phyloP scores from a whole-genome alignment of 2,888 invertebrate genomes.

The Formica aserva region DNA sequence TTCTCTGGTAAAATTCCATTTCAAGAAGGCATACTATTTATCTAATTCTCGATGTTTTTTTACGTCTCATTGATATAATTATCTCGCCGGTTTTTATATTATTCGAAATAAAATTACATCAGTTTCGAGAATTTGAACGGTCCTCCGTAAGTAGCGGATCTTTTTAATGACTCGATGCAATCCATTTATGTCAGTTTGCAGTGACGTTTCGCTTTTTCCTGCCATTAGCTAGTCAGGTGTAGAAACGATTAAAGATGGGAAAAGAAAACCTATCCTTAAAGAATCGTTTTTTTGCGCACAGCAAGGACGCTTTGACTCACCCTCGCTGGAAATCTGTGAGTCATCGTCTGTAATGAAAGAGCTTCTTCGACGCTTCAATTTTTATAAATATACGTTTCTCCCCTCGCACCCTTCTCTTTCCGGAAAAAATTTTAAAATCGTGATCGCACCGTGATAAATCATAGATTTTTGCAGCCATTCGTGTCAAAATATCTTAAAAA shows the following conservation, averaged over 20 bases:
- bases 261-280: conserved; percentile 18
- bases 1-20: neutral
- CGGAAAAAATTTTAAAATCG: neutral
- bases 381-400: conserved; percentile 6
- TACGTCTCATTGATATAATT: neutral
- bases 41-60: neutral
- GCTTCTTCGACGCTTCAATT: conserved; percentile 14
- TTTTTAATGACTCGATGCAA: conserved; percentile 24
- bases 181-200: conserved; percentile 35
- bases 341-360: conserved; percentile 12
- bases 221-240: conserved; percentile 39
- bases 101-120: neutral
- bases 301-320: neutral
- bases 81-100: neutral
- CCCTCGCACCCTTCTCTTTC: neutral
- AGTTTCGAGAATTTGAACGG: neutral
- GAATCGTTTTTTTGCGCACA: conserved; percentile 8
- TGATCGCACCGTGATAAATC: conserved; percentile 24
- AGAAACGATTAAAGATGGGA: conserved; percentile 45
- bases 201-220: conserved; percentile 49
- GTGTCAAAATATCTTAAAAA: neutral
- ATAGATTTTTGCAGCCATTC: neutral
- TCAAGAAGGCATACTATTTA: neutral
- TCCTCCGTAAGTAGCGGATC: neutral
- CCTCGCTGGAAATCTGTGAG: neutral